Conservation (phyloP, 1,140 invertebrate genomes). For the Drosophila rufa region DNA sequence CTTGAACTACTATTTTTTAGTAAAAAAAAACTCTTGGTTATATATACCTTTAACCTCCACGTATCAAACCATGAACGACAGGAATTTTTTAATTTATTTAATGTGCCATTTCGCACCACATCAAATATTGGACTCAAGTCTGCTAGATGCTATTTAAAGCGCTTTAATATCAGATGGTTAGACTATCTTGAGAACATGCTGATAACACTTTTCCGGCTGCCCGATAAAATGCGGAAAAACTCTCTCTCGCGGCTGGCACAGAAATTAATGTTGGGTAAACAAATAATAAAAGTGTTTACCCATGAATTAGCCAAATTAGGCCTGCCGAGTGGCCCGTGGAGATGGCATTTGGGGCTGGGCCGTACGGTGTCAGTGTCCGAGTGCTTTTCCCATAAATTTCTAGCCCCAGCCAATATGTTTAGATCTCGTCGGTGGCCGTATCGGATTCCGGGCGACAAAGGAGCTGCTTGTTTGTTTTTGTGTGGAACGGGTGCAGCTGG, state of each 20-base stretch:
- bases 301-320: slow-evolving; percentile 29
- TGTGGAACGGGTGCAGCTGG: slow-evolving; percentile 1
- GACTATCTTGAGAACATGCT: slow-evolving; percentile 34
- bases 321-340: slow-evolving; percentile 7
- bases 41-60: background rate
- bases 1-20: background rate
- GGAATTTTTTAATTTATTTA: slow-evolving; percentile 72
- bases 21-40: background rate
- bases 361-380: slow-evolving; percentile 6
- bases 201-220: slow-evolving; percentile 28
- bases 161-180: slow-evolving; percentile 60
- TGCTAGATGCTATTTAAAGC: slow-evolving; percentile 70
- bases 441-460: slow-evolving; percentile 26
- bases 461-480: slow-evolving; percentile 24
- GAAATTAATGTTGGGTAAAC: slow-evolving; percentile 40
- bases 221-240: slow-evolving; percentile 16
- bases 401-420: slow-evolving; percentile 4
- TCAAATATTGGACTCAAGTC: slow-evolving; percentile 27
- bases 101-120: slow-evolving; percentile 31
- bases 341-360: slow-evolving; percentile 9
- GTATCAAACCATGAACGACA: background rate
- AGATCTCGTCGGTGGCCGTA: background rate
- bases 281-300: slow-evolving; percentile 25
- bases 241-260: background rate
- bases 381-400: slow-evolving; percentile 24